phyloP scores from a whole-genome alignment of 1,140 invertebrate genomes.

The Cydia splendana region DNA sequence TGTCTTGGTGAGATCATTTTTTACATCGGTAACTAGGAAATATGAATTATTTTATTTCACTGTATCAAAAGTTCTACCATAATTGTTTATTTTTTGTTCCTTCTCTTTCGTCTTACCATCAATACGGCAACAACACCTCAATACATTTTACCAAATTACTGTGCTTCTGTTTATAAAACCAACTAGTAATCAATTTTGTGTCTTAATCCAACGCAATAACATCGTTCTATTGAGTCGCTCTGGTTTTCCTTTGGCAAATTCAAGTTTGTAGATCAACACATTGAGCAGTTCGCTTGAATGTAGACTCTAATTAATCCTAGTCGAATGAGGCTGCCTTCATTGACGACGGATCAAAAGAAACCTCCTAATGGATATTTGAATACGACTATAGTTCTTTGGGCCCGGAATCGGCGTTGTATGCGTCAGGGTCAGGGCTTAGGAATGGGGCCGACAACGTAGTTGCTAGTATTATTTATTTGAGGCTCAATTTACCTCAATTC shows the following conservation, averaged over 20 bases:
- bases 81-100: slow-evolving; percentile 26
- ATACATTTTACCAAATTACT: slow-evolving; percentile 11
- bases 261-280: slow-evolving; percentile 49
- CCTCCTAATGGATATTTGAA: slow-evolving; percentile 74
- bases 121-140: slow-evolving; percentile 28
- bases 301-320: slow-evolving; percentile 71
- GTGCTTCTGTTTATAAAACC: background rate
- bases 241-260: background rate
- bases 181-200: background rate
- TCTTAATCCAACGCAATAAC: background rate
- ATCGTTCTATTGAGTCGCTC: background rate
- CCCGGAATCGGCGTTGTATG: background rate
- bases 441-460: background rate
- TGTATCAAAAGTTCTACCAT: slow-evolving; percentile 14
- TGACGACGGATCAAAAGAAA: slow-evolving; percentile 66
- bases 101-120: slow-evolving; percentile 17
- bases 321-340: slow-evolving; percentile 59
- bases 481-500: background rate
- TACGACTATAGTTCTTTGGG: slow-evolving; percentile 52
- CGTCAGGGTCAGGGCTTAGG: slow-evolving; percentile 30
- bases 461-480: background rate
- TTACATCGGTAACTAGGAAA: background rate
- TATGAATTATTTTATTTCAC: slow-evolving; percentile 3
- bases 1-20: background rate
- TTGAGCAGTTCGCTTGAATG: slow-evolving; percentile 66